phyloP scores from a whole-genome alignment of 2,113 vertebrate genomes.

The Corythaixoides concolor region DNA sequence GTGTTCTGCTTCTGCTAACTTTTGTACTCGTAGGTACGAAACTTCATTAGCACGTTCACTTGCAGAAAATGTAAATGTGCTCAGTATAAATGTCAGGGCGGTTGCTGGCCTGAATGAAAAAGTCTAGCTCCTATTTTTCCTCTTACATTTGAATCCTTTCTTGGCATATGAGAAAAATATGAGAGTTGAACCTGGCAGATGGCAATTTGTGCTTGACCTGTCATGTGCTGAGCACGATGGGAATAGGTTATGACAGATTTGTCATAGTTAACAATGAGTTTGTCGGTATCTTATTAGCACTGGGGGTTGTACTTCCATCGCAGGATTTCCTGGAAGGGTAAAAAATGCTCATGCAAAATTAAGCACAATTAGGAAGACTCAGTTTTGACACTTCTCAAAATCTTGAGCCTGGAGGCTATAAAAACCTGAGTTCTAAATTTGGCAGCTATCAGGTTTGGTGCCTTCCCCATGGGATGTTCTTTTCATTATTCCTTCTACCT shows the following conservation, averaged over 20 bases:
- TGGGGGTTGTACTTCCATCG: background rate
- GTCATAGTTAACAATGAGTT: background rate
- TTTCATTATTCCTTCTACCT: background rate
- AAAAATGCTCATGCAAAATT: background rate
- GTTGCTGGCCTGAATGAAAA: background rate
- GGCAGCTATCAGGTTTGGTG: background rate
- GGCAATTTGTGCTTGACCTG: constrained; percentile 5
- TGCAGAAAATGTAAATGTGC: background rate
- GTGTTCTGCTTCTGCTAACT: background rate
- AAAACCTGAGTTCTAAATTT: background rate
- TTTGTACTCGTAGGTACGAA: background rate
- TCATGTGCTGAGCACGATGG: background rate
- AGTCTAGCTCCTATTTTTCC: background rate
- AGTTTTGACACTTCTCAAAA: background rate
- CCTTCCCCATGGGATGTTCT: background rate
- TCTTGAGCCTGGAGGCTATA: background rate
- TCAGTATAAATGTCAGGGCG: background rate
- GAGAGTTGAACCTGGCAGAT: background rate
- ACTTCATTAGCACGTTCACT: background rate
- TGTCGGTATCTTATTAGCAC: background rate
- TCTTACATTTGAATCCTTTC: background rate
- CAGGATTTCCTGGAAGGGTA: background rate
- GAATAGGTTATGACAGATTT: background rate
- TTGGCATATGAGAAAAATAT: background rate
- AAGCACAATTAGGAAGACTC: background rate